These are phyloP conservation scores for Parnassius mnemosyne DNA, from an alignment of 2,888 invertebrate species.

Conservation along the genomic window DNA sequence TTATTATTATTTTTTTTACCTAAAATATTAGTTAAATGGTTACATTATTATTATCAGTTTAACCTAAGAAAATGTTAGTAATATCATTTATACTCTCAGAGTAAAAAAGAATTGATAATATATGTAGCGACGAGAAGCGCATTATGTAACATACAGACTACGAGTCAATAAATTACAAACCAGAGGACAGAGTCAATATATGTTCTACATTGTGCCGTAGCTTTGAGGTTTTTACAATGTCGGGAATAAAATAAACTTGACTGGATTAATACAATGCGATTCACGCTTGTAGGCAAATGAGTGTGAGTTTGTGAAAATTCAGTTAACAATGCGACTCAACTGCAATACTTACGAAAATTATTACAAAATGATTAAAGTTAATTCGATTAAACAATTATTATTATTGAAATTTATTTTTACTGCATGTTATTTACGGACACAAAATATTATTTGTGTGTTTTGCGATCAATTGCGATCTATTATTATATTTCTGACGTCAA, in stretches of 20 bases:
- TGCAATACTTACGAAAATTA: too few species aligned
- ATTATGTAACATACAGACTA: constrained; percentile 7
- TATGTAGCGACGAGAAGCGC: background rate
- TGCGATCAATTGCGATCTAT: too few species aligned
- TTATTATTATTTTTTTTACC: background rate
- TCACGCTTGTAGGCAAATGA: constrained; percentile 4
- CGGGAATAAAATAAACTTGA: constrained; percentile 23
- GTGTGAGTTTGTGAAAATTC: constrained; percentile 1
- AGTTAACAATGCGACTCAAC: too few species aligned
- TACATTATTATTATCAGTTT: background rate
- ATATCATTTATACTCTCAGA: background rate
- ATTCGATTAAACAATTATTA: too few species aligned
- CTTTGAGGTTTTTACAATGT: constrained; percentile 25
- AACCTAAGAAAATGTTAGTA: background rate
- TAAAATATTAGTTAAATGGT: background rate
- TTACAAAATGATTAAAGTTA: too few species aligned
- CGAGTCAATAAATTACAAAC: constrained; percentile 25
- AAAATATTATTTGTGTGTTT: too few species aligned
- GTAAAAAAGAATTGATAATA: too few species aligned
- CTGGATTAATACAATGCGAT: constrained; percentile 21
- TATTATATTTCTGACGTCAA: too few species aligned
- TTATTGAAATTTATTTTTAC: too few species aligned
- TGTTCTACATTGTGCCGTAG: constrained; percentile 20
- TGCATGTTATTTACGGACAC: too few species aligned
- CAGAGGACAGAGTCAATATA: constrained; percentile 26